phyloP scores from a whole-genome alignment of 1,140 invertebrate genomes.

The Drosophila miranda region DNA sequence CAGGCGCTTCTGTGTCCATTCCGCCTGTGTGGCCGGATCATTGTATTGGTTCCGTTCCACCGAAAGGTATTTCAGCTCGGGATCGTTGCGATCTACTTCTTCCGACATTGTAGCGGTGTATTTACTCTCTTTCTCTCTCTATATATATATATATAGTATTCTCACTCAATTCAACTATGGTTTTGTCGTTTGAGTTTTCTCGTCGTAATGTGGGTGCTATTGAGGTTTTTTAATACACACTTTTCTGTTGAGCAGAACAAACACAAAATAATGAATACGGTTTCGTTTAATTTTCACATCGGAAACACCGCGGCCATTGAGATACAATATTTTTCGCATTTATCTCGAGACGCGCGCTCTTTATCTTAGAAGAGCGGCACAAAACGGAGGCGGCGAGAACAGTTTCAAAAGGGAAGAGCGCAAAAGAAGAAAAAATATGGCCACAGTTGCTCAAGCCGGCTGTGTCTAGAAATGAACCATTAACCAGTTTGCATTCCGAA shows the following conservation, averaged over 20 bases:
- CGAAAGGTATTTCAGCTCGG: constrained; percentile 95
- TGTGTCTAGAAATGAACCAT: constrained; percentile 42
- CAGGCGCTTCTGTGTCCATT: constrained; percentile 99
- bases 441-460: constrained; percentile 74
- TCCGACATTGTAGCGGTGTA: constrained; percentile 85
- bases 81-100: constrained; percentile 93
- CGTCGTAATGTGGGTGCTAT: constrained; percentile 30
- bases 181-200: constrained; percentile 20
- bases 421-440: constrained; percentile 75
- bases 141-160: constrained; percentile 20
- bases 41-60: constrained; percentile 97
- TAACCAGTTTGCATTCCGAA: constrained; percentile 68
- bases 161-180: constrained; percentile 21
- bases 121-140: constrained; percentile 5
- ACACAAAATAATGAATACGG: constrained; percentile 49
- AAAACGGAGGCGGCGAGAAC: constrained; percentile 72
- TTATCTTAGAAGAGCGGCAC: constrained; percentile 77
- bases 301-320: constrained; percentile 13
- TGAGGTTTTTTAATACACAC: constrained; percentile 45
- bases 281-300: constrained; percentile 23
- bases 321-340: constrained; percentile 73
- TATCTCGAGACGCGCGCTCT: constrained; percentile 68
- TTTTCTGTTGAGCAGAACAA: constrained; percentile 58
- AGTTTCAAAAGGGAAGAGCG: constrained; percentile 64
- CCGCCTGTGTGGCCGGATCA: constrained; percentile 98